A percentile compares a stretch with the other conserved stretches of the same genome.
phyloP scores from a whole-genome alignment of 2,797 vertebrate genomes.

The Pipistrellus pipistrellus region DNA sequence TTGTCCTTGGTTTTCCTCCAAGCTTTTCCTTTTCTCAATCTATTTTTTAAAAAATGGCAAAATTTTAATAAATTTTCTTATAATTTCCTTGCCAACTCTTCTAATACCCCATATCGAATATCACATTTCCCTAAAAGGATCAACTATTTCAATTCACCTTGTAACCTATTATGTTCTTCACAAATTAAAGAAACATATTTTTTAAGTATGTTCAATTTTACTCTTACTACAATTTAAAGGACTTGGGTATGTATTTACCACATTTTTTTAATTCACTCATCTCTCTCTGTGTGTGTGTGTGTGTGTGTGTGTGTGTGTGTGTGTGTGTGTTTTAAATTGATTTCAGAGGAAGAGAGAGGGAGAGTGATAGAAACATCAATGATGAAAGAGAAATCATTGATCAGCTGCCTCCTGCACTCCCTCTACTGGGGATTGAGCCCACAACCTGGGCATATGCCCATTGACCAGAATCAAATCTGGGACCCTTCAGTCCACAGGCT shows the following conservation, averaged over 20 bases:
- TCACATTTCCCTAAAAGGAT: constrained; percentile 7
- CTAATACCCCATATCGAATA: background rate
- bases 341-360: too few relatives aligned
- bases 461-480: too few relatives aligned
- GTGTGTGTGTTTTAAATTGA: too few relatives aligned
- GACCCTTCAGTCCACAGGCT: too few relatives aligned
- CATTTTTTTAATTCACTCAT: background rate
- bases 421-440: too few relatives aligned
- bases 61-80: constrained; percentile 31
- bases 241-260: background rate
- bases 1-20: constrained; percentile 25
- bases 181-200: background rate
- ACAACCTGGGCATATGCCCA: too few relatives aligned
- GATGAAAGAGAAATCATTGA: too few relatives aligned
- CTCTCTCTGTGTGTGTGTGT: too few relatives aligned
- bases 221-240: background rate
- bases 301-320: too few relatives aligned
- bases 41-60: constrained; percentile 8
- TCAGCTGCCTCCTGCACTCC: too few relatives aligned
- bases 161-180: background rate
- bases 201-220: constrained; percentile 11
- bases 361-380: too few relatives aligned
- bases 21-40: background rate
- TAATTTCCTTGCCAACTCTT: background rate
- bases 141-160: background rate